Base-by-base conservation (phyloP, 1,140 invertebrate genomes). In the Drosophila leontia region DNA sequence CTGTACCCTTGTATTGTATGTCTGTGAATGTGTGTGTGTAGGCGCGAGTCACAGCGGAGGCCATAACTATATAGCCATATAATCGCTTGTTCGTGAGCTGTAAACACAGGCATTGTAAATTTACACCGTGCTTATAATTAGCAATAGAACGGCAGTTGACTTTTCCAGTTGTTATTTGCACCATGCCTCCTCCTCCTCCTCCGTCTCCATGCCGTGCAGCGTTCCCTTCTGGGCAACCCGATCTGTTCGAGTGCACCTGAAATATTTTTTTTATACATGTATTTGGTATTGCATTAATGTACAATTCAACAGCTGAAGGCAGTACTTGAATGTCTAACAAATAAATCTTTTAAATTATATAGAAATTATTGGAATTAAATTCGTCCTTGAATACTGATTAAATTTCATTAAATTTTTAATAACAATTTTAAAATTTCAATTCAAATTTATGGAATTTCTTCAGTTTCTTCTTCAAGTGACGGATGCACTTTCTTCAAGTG, bases 111-210 rank as follows among this genome's bases (percentile, higher is more conserved):
- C 82, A 85, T 86, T 85, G 82, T 85, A 75, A 81, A 85, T 85
- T 85, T 85, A 75, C 82, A 85, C 82, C 78, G 74, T 85, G 82
- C 82, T 85, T 85, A 86, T 85, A 85, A 85, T 85, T 85, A 85
- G 82, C 82, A 86, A 85, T 85, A 85, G 82, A 85, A 85, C 82
- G 82, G 74, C 82, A 85, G 82, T 85, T 85, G 82, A 85, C 82
- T 86, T 80, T 81, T 84, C 83, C 58, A 60, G 71, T 64, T 65
- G 53, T 63, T 75, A 74, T 75, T 75, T 60, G 39, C 67, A 55
- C 29, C 37, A 12, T 26, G 32, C 60, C 45, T 2, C 55, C 19
- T 7, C 26, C 26, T 29, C 26, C 26, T 26, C 26, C 26, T 15
- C 7, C 45, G 19, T 12, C 45, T 48, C 13, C 48, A 6, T 5